Evolutionary conservation across 2,797 vertebrate genomes (phyloP), one percentile per base, ranked within the genome.

Genomic region (Labeo calbasu): DNA sequence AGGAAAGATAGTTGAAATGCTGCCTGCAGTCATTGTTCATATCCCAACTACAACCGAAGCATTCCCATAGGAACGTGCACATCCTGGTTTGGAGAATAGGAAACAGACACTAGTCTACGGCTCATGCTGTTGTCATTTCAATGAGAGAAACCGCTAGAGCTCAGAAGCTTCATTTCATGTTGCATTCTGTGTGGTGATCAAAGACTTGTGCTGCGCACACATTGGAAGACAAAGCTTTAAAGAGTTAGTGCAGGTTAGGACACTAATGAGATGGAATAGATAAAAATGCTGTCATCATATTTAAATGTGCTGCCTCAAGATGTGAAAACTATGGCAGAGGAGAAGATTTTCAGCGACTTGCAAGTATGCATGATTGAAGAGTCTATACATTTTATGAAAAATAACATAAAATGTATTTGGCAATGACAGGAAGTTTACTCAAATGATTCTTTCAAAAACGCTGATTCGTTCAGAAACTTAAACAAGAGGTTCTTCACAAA

Each of bases 21-120:
- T 23, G 19, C 43, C 57, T 75, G 80, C 28, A 75, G 70, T 63
- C 80, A 76, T 57, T 68, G 61, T 77, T 75, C 48, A 65, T 7
- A 43, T 68, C 11, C 32, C 61, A 68, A 14, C 46, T 75, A 28
- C 28, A 83, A 53, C n/a, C 14, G 2, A 66, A 55, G 59, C 71
- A 23, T 28, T 65, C 71, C 61, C 21, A 14, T 43, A 53, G 59
- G 72, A 83, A 50, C 32, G 1, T 40, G 6, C 28, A 14, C 59
- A 55, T 28, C 12, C 57, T 82, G 46, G 59, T 23, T 65, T 17
- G 57, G 59, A 40, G 55, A 57, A 53, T n/a, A 79, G 19, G 25
- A 68, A 79, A 36, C 12, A 53, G 48, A 53, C 40, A 59, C 40
- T 21, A 2, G n/a, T 81, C 51, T 25, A 61, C 13, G 8, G 57